Conservation (phyloP, 2,797 vertebrate genomes). For the Astyanax mexicanus region DNA sequence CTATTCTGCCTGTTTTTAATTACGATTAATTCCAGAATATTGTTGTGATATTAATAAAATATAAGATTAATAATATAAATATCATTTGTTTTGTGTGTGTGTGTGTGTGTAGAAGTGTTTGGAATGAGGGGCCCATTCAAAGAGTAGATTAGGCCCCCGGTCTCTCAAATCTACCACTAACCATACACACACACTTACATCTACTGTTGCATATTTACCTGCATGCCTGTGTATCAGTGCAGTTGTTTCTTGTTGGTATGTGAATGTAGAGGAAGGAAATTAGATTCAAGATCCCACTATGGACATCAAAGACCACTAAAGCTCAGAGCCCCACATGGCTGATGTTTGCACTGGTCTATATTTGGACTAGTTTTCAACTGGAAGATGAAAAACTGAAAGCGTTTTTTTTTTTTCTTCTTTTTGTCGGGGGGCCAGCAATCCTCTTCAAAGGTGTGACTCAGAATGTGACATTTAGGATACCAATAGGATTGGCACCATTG, state of each 20-base stretch:
- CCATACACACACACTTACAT: too few relatives aligned
- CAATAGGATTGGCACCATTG: slow-evolving; percentile 62
- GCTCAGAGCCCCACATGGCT: slow-evolving; percentile 48
- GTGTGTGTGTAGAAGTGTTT: too few relatives aligned
- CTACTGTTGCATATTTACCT: slow-evolving; percentile 1
- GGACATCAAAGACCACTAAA: slow-evolving; percentile 65
- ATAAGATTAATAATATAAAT: too few relatives aligned
- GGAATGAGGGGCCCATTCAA: too few relatives aligned
- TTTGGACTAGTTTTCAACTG: slow-evolving; percentile 75
- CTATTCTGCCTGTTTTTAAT: too few relatives aligned
- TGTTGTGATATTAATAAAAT: too few relatives aligned
- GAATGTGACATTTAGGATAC: slow-evolving; percentile 72
- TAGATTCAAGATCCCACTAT: slow-evolving; percentile 57
- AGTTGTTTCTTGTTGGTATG: slow-evolving; percentile 49
- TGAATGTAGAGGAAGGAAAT: slow-evolving; percentile 55
- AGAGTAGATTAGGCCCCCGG: too few relatives aligned
- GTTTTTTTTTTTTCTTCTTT: slow-evolving; percentile 63
- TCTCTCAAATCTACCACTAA: too few relatives aligned
- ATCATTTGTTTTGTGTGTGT: too few relatives aligned
- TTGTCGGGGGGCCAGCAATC: slow-evolving; percentile 64
- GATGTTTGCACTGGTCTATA: slow-evolving; percentile 64
- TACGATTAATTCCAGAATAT: too few relatives aligned
- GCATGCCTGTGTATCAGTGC: slow-evolving; percentile 44
- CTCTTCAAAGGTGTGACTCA: slow-evolving; percentile 82
- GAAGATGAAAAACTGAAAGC: slow-evolving; percentile 74